Base-by-base conservation (phyloP, 1,140 invertebrate species). In the Megalopta genalis region DNA sequence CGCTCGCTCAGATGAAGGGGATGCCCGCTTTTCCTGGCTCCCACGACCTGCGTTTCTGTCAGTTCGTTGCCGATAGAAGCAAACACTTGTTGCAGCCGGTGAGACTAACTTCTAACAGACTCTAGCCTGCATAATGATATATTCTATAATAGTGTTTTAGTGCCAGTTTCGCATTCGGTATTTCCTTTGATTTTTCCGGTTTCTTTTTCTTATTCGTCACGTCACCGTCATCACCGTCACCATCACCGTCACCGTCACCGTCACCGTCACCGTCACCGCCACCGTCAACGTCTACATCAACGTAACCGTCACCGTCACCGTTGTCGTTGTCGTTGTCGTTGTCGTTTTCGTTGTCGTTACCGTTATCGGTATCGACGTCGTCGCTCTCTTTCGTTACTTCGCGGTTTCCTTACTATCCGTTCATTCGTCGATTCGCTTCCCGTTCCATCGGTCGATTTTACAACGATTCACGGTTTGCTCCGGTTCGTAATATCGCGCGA, bases 21-120 rank as follows among this genome's bases (percentile, higher is more conserved):
- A 95, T 98, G 91, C 92, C 92, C 84, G 96, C 96, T 95, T 98
- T 98, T 94, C 97, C 97, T 92, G 98, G 98, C 93, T 97, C 97
- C 94, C 96, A 97, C 93, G 97, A 98, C 95, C 96, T 97, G 91
- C 95, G 96, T 93, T 98, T 98, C 95, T 98, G 97, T 95, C 97
- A 97, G 90, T 97, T 97, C 94, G 97, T 99, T 92, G 95, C 97
- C 94, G 97, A 98, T 93, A 96, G 97, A 94, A 98, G 97, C 94
- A 96, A 97, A 92, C 97, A 98, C 94, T 96, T 98, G 92, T 95
- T 99, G 93, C 96, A 96, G 95, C 97, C 97, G 97, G 97, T 98
- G 96, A 97, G 96, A 95, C 89, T 93, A 92, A 92, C 91, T 92
- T 90, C 89, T 92, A 91, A 92, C 90, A 90, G 88, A 90, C 88